phyloP scores from a whole-genome alignment of 1,140 invertebrate species.

The Battus philenor region DNA sequence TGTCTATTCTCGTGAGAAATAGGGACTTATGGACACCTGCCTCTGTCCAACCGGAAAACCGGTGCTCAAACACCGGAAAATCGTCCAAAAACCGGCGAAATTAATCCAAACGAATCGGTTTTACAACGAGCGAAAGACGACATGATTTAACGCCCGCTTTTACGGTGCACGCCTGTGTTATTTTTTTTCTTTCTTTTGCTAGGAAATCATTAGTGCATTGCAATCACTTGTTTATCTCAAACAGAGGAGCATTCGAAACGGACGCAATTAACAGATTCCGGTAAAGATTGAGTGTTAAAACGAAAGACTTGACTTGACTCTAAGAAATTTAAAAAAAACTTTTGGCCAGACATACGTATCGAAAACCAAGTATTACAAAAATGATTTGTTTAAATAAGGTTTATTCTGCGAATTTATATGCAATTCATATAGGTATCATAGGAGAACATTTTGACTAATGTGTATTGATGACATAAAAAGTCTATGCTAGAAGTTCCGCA shows the following conservation, averaged over 20 bases:
- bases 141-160: constrained; percentile 42
- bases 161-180: constrained; percentile 28
- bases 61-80: constrained; percentile 65
- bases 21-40: constrained; percentile 47
- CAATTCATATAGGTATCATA: too few relatives aligned
- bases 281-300: too few relatives aligned
- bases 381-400: too few relatives aligned
- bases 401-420: too few relatives aligned
- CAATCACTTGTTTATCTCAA: constrained; percentile 24
- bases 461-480: too few relatives aligned
- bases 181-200: constrained; percentile 42
- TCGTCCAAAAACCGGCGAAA: constrained; percentile 65
- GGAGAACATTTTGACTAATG: too few relatives aligned
- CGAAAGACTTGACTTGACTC: too few relatives aligned
- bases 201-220: constrained; percentile 53
- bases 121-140: constrained; percentile 40
- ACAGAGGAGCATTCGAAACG: constrained; percentile 2
- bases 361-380: too few relatives aligned
- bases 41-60: constrained; percentile 59
- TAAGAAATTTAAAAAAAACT: too few relatives aligned
- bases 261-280: too few relatives aligned
- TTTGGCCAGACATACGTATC: too few relatives aligned
- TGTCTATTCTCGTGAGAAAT: constrained; percentile 63
- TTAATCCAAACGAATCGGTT: constrained; percentile 58
- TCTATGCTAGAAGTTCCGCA: too few relatives aligned